Conservation (phyloP, 2,888 invertebrate species). For the Cephus sareptanus region DNA sequence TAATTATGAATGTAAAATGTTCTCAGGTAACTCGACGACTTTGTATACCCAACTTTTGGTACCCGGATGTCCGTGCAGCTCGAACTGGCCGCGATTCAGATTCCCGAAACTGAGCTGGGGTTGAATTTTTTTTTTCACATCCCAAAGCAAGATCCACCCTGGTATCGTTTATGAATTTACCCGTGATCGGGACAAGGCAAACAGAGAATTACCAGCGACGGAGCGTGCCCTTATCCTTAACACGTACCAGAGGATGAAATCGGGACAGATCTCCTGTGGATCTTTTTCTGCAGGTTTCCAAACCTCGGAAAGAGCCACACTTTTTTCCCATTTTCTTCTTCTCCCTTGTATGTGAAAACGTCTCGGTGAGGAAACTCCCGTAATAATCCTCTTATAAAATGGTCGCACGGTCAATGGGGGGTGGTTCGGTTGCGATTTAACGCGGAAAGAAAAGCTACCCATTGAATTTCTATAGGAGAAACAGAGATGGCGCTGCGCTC, state of each 20-base stretch:
- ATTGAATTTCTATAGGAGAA: neutral
- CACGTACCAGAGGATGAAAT: neutral
- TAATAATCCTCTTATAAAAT: slow-evolving; percentile 3
- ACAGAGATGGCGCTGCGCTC: neutral
- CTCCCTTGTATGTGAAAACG: neutral
- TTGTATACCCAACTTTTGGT: neutral
- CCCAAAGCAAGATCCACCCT: neutral
- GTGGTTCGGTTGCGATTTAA: slow-evolving; percentile 21
- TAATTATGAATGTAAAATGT: slow-evolving; percentile 17
- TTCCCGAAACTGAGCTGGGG: neutral
- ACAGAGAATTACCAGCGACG: neutral
- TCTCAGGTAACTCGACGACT: neutral
- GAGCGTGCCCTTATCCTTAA: too few relatives aligned
- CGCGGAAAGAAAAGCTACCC: slow-evolving; percentile 11
- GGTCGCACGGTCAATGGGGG: neutral
- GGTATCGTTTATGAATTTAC: neutral
- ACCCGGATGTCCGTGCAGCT: neutral
- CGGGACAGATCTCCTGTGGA: neutral
- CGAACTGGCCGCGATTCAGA: neutral
- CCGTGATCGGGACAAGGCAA: neutral
- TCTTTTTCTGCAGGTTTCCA: neutral
- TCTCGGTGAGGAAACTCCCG: neutral
- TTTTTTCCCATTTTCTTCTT: neutral
- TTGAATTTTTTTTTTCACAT: neutral
- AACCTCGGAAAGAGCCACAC: neutral